Evolutionary conservation across 2,797 vertebrate genomes (phyloP).

Genomic region (Spondyliosoma cantharus): DNA sequence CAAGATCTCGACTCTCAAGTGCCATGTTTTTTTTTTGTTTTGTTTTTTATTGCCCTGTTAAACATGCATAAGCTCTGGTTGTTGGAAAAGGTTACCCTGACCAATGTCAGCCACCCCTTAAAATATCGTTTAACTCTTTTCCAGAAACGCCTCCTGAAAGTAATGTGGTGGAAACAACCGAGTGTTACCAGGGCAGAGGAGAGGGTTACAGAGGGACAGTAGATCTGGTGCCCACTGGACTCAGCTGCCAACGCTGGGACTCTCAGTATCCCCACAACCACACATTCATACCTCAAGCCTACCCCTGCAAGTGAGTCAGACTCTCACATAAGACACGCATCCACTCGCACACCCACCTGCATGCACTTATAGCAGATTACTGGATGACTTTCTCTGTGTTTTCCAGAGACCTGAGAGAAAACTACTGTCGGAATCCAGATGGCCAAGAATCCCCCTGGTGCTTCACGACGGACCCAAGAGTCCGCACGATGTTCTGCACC

Average conservation of each 20-base stretch:
- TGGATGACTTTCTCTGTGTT: conserved; percentile 56
- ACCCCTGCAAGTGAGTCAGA: conserved; percentile 96
- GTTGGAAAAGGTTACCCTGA: neutral
- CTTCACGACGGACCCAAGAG: conserved; percentile 94
- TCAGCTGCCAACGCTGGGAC: conserved; percentile 95
- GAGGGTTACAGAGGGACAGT: conserved; percentile 90
- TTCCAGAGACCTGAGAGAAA: conserved; percentile 93
- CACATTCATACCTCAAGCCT: conserved; percentile 91
- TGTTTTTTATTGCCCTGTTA: neutral
- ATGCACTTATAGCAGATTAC: conserved; percentile 41
- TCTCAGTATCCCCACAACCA: conserved; percentile 95
- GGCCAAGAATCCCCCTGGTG: conserved; percentile 97
- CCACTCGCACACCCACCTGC: conserved; percentile 43
- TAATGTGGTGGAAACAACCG: conserved; percentile 82
- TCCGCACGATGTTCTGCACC: conserved; percentile 91
- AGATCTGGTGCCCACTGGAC: conserved; percentile 88
- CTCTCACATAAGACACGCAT: conserved; percentile 17
- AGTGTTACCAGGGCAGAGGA: conserved; percentile 89
- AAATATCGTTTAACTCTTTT: conserved; percentile 12
- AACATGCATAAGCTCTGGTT: neutral
- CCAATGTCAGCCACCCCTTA: neutral
- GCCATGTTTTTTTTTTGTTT: neutral
- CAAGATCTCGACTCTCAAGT: neutral
- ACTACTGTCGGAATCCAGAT: conserved; percentile 98
- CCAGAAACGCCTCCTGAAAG: conserved; percentile 69